phyloP scores from a whole-genome alignment of 37 sponge, comb jelly and placozoan genomes.

The Bolinopsis microptera region DNA sequence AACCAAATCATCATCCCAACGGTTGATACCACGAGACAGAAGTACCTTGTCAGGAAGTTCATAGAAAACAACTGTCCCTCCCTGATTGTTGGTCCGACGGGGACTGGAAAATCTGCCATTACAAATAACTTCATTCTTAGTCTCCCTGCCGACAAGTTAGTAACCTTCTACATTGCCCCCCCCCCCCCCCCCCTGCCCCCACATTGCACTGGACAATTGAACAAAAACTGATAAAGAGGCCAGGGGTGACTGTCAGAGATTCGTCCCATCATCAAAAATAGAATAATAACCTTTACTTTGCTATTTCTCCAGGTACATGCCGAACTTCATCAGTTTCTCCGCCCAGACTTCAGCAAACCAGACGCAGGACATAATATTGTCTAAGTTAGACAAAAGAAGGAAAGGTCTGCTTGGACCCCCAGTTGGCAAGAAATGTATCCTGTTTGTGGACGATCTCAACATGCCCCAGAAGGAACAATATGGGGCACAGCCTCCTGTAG shows the following conservation, averaged over 20 bases:
- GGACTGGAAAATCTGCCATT: constrained; percentile 98
- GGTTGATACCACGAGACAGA: constrained; percentile 88
- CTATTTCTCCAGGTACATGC: constrained; percentile 91
- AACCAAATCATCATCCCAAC: constrained; percentile 95
- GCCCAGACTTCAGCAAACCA: constrained; percentile 93
- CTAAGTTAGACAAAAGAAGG: constrained; percentile 92
- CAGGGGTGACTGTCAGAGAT: too few species aligned
- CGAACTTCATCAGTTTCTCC: constrained; percentile 94
- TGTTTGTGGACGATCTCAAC: constrained; percentile 98
- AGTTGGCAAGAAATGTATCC: constrained; percentile 83
- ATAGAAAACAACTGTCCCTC: constrained; percentile 78
- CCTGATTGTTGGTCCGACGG: constrained; percentile 95
- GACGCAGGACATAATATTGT: constrained; percentile 94
- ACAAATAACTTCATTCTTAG: constrained; percentile 88
- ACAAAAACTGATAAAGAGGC: too few species aligned
- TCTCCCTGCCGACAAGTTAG: constrained; percentile 83
- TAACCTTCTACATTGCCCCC: too few species aligned
- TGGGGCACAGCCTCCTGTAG: constrained; percentile 98
- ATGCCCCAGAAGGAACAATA: constrained; percentile 99
- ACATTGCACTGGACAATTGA: too few species aligned
- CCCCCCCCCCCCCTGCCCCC: too few species aligned
- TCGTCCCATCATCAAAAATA: neutral
- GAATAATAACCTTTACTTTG: neutral
- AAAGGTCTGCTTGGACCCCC: constrained; percentile 96
- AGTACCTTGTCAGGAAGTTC: constrained; percentile 79